phyloP scores from a whole-genome alignment of 1,140 invertebrate species.

The Pectinophora gossypiella region DNA sequence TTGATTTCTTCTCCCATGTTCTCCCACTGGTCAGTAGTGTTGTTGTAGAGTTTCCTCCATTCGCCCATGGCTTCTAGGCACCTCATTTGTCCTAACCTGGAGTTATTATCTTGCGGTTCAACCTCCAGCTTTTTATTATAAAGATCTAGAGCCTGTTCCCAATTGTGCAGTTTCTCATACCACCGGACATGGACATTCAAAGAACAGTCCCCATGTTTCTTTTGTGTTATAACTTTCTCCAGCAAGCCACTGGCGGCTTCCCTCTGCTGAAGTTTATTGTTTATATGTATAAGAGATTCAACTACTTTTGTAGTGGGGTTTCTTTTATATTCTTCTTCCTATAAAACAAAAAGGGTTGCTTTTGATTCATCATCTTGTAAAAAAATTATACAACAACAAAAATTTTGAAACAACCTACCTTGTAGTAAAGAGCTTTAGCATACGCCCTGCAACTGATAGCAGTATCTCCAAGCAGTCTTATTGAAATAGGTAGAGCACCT shows the following conservation, averaged over 20 bases:
- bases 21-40: constrained; percentile 85
- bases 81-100: constrained; percentile 95
- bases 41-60: constrained; percentile 90
- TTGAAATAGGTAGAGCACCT: constrained; percentile 93
- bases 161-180: constrained; percentile 99
- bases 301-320: constrained; percentile 85
- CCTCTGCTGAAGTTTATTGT: constrained; percentile 98
- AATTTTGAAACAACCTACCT: constrained; percentile 61
- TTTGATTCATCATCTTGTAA: constrained; percentile 7
- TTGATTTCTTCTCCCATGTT: constrained; percentile 80
- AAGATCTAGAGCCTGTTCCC: constrained; percentile 95
- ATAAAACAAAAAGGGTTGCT: constrained; percentile 7
- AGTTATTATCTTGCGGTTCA: constrained; percentile 83
- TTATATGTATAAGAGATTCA: constrained; percentile 96
- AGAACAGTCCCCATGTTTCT: constrained; percentile 77
- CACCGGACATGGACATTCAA: constrained; percentile 94
- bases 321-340: constrained; percentile 93
- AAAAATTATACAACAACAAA: constrained; percentile 5
- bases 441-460: constrained; percentile 90
- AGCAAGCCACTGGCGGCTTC: constrained; percentile 96
- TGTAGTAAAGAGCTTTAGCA: constrained; percentile 98
- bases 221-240: constrained; percentile 91
- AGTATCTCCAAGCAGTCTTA: constrained; percentile 86
- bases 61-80: constrained; percentile 98
- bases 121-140: constrained; percentile 85